phyloP scores from a whole-genome alignment of 2,797 vertebrate species.

The Syndactyla subalaris region DNA sequence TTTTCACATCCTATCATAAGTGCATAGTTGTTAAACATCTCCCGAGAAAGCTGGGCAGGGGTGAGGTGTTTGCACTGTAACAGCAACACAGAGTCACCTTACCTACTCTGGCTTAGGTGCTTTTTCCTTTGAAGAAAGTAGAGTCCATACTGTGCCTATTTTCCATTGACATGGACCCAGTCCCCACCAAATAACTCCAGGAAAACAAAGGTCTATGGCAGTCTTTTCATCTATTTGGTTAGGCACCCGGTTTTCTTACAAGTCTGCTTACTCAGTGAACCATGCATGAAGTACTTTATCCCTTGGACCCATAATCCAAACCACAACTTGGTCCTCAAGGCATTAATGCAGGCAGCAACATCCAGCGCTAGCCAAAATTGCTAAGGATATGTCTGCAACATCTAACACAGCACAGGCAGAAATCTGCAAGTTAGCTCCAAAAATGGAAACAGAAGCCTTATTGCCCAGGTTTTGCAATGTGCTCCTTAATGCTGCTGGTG shows the following conservation, averaged over 20 bases:
- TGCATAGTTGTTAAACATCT: neutral
- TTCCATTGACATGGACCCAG: fast-evolving
- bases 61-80: neutral
- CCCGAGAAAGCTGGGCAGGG: neutral
- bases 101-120: neutral
- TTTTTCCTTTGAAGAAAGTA: neutral
- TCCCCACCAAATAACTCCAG: neutral
- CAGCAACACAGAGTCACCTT: neutral
- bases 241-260: neutral
- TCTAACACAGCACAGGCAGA: neutral
- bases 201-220: neutral
- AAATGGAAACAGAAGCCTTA: neutral
- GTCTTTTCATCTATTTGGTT: neutral
- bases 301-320: neutral
- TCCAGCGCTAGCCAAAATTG: neutral
- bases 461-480: neutral
- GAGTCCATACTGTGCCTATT: neutral
- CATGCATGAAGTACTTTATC: neutral
- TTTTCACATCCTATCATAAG: neutral
- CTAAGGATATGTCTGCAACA: neutral
- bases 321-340: neutral
- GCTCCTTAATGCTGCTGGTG: neutral
- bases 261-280: neutral
- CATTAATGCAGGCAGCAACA: neutral
- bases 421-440: neutral